phyloP scores from a whole-genome alignment of 1,140 invertebrate species.

The Charaxes varanes region DNA sequence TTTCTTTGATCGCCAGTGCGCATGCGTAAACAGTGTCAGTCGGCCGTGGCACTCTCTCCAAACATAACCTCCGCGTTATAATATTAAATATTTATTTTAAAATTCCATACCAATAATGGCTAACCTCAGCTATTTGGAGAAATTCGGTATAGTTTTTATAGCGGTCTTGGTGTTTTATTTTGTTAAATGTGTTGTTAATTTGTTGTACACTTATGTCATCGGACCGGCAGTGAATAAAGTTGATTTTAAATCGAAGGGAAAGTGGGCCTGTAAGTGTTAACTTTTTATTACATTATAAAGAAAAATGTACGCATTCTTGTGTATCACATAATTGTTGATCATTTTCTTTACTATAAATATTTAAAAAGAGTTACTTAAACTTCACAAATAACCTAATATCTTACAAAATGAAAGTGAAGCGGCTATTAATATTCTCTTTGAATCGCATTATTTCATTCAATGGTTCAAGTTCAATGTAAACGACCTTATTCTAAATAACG shows the following conservation, averaged over 20 bases:
- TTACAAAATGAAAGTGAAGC: too few species aligned
- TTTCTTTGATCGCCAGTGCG: slow-evolving; percentile 34
- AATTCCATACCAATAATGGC: slow-evolving; percentile 29
- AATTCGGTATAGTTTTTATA: slow-evolving; percentile 31
- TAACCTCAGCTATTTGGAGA: slow-evolving; percentile 25
- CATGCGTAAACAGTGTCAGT: slow-evolving; percentile 34
- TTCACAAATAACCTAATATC: too few species aligned
- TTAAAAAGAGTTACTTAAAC: too few species aligned
- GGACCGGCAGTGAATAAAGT: slow-evolving; percentile 47
- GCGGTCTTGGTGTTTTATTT: slow-evolving; percentile 24
- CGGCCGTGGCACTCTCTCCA: slow-evolving; percentile 21
- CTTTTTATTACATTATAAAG: not conserved
- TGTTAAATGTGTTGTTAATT: slow-evolving; percentile 30
- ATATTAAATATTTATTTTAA: slow-evolving; percentile 5
- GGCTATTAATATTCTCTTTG: too few species aligned
- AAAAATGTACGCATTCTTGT: too few species aligned
- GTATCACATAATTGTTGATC: too few species aligned
- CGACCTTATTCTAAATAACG: too few species aligned
- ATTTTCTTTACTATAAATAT: too few species aligned
- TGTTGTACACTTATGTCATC: slow-evolving; percentile 43
- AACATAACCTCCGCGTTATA: slow-evolving; percentile 22
- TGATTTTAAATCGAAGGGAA: slow-evolving; percentile 53
- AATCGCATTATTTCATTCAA: too few species aligned
- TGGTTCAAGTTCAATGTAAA: too few species aligned
- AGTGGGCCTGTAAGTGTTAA: slow-evolving; percentile 58